phyloP scores from a whole-genome alignment of 2,113 vertebrate species.

The Excalfactoria chinensis region DNA sequence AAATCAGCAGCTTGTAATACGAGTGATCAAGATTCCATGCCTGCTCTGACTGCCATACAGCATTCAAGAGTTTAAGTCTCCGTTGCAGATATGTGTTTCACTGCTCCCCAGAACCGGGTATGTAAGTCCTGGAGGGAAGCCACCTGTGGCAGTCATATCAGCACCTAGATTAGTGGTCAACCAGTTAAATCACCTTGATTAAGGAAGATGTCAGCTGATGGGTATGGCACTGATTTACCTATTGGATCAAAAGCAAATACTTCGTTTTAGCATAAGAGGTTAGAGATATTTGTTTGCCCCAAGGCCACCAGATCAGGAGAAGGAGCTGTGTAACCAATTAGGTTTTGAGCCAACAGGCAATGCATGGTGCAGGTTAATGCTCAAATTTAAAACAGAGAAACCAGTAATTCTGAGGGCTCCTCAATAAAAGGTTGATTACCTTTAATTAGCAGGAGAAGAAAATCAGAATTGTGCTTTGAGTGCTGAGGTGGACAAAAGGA shows the following conservation, averaged over 20 bases:
- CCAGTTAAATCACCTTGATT: not conserved
- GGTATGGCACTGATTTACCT: not conserved
- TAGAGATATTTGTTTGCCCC: not conserved
- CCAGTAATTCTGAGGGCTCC: not conserved
- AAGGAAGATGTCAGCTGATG: not conserved
- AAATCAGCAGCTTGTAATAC: not conserved
- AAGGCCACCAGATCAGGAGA: fast-evolving
- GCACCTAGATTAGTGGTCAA: not conserved
- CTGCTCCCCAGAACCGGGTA: fast-evolving
- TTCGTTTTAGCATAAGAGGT: not conserved
- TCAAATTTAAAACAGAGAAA: not conserved
- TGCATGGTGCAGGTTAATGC: not conserved
- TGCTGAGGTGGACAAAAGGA: not conserved
- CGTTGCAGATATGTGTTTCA: not conserved
- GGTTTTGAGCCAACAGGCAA: not conserved
- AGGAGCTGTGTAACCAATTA: not conserved
- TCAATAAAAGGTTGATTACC: not conserved
- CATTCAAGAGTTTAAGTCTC: not conserved
- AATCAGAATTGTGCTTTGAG: not conserved
- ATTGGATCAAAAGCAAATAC: not conserved
- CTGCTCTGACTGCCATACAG: not conserved
- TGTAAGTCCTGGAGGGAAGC: not conserved
- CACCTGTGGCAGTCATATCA: not conserved
- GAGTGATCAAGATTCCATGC: not conserved
- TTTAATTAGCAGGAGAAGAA: not conserved